Percentiles rank a stretch among this genome's conserved stretches.
Conservation (phyloP, 2,797 vertebrate genomes). For the Emys orbicularis region DNA sequence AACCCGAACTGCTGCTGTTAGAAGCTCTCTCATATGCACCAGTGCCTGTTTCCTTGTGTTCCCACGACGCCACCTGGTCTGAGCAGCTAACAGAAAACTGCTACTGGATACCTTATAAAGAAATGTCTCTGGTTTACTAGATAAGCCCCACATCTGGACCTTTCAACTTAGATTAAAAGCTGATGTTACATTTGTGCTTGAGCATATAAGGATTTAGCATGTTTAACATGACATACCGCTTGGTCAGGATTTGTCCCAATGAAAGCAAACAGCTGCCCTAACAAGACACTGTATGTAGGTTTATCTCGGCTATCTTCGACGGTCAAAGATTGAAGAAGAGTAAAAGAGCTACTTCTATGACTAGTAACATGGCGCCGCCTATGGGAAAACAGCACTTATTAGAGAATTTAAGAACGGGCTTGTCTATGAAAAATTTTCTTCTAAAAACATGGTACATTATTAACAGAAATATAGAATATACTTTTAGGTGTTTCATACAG, state of each 20-base stretch:
- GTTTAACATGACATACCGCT: constrained; percentile 82
- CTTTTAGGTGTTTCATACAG: not conserved
- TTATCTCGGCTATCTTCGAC: constrained; percentile 95
- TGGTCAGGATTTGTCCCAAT: constrained; percentile 98
- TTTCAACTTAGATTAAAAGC: rapidly evolving
- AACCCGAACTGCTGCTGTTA: constrained; percentile 95
- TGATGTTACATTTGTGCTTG: not conserved
- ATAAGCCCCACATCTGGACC: not conserved
- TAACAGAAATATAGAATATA: not conserved
- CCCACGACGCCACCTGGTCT: constrained; percentile 96
- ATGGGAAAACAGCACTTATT: rapidly evolving
- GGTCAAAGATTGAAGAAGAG: constrained; percentile 93
- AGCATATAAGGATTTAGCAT: rapidly evolving
- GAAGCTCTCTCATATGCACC: constrained; percentile 96
- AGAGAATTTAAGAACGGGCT: not conserved
- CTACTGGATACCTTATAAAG: constrained; percentile 92
- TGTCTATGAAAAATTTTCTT: not conserved
- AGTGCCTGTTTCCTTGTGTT: constrained; percentile 95
- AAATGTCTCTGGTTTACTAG: not conserved
- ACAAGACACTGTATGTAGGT: constrained; percentile 95
- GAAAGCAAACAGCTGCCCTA: constrained; percentile 98
- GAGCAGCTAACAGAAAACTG: constrained; percentile 96
- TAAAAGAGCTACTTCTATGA: constrained; percentile 97
- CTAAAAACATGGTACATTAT: not conserved
- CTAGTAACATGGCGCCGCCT: constrained; percentile 94